Evolutionary conservation across 2,797 vertebrate genomes (phyloP), one percentile per base, ranked within the genome.

Genomic region (Austrolebias charrua): DNA sequence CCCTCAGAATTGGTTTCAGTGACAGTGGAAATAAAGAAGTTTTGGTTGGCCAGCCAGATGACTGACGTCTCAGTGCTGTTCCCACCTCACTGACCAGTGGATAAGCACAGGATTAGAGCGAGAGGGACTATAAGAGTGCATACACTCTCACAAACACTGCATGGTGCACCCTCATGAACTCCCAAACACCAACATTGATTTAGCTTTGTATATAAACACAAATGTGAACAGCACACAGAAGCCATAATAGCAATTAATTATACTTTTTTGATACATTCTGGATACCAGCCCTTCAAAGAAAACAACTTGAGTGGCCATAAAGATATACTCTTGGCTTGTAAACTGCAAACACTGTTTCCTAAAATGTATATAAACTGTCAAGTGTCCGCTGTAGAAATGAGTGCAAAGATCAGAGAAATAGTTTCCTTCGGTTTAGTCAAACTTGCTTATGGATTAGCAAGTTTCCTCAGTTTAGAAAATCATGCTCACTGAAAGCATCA

Each of bases 1-100:
- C 71, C 68, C 79, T 84, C 77, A 92, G 90, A 92, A 89, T 86
- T 78, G 85, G 88, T 88, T 91, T 89, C 77, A 92, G 91, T 94
- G 92, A 94, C 85, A 93, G 85, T 79, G 86, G 63, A 84, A 93
- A 90, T 93, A 93, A 92, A 83, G 82, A 92, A 86, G 81, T 90
- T 94, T 91, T 86, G 80, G 88, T 91, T 93, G 91, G 87, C 67
- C 91, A 74, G 76, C 65, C 84, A 46, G 73, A 86, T 90, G 88
- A 95, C 79, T 90, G 89, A 91, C 87, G 73, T 88, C 85, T 90
- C 89, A 82, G 69, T 89, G 87, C 63, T 20, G 81, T 77, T 89
- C 77, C 76, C 75, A 86, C 84, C 83, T 81, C 77, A 77, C 74
- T 82, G 81, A 85, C 87, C 76, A 79, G 73, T 85, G 75, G 91